Conservation (phyloP, 1,140 invertebrate genomes). For the Leptoteleia sp. region DNA sequence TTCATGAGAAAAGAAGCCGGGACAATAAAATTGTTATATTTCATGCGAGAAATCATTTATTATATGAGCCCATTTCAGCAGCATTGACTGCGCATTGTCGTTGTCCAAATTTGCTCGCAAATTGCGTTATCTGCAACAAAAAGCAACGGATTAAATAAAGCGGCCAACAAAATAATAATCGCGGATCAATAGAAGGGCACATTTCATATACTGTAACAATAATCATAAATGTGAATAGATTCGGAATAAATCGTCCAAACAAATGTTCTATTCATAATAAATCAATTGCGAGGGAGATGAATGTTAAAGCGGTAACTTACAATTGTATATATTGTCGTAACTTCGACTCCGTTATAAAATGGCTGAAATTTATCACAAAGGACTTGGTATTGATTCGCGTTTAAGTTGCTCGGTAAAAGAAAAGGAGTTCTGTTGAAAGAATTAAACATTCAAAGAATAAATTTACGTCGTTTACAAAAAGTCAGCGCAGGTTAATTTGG, state of each 20-base stretch:
- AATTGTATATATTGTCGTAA: slow-evolving; percentile 46
- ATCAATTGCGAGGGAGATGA: slow-evolving; percentile 35
- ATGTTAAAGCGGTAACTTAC: slow-evolving; percentile 36
- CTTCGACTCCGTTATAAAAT: slow-evolving; percentile 15
- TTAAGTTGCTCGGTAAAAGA: slow-evolving; percentile 3
- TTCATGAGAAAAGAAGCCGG: no score
- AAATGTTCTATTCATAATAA: slow-evolving; percentile 37
- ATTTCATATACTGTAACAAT: slow-evolving; percentile 36
- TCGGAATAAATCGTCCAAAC: slow-evolving; percentile 28
- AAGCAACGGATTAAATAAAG: slow-evolving; percentile 6
- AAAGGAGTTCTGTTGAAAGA: not conserved
- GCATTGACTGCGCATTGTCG: no score
- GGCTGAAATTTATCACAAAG: slow-evolving; percentile 16
- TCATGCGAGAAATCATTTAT: no score
- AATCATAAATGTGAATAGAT: slow-evolving; percentile 42
- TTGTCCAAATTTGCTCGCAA: slow-evolving; percentile 12
- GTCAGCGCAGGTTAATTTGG: no score
- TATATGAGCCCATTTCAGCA: no score
- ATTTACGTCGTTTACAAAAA: no score
- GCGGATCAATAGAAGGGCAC: slow-evolving; percentile 9
- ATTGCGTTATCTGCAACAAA: slow-evolving; percentile 19
- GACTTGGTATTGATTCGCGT: slow-evolving; percentile 6
- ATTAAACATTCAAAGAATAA: no score
- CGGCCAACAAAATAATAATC: slow-evolving; percentile 25
- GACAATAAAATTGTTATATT: no score